phyloP scores from a whole-genome alignment of 2,113 vertebrate species.

The Oncorhynchus nerka region DNA sequence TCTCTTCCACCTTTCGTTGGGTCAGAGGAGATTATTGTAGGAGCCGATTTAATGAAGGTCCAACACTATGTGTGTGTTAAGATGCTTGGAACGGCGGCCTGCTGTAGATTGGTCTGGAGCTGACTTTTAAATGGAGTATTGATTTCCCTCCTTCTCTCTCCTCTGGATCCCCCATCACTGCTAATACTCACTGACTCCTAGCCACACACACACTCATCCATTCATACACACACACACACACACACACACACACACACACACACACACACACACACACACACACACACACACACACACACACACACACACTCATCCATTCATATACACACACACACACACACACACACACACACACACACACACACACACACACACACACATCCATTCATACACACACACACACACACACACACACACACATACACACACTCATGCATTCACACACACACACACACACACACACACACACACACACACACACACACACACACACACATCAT shows the following conservation, averaged over 20 bases:
- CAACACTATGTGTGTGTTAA: background rate
- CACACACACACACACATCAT: too few relatives aligned
- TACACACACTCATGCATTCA: rapidly evolving
- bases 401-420: too few relatives aligned
- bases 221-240: background rate
- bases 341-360: too few relatives aligned
- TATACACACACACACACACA: too few relatives aligned
- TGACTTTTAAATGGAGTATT: conserved; percentile 43
- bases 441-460: too few relatives aligned
- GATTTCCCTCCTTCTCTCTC: conserved; percentile 24
- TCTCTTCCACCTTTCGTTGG: background rate
- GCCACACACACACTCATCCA: background rate
- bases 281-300: background rate
- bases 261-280: too few relatives aligned
- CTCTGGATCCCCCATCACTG: background rate
- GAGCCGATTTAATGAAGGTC: background rate
- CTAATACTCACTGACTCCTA: conserved; percentile 9
- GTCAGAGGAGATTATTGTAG: background rate
- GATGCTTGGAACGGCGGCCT: background rate
- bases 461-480: too few relatives aligned
- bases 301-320: too few relatives aligned
- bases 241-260: too few relatives aligned
- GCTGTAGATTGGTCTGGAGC: conserved; percentile 25
- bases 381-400: too few relatives aligned
- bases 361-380: too few relatives aligned